Conservation (phyloP, 1,140 invertebrate genomes). For the Calosoma granatense region DNA sequence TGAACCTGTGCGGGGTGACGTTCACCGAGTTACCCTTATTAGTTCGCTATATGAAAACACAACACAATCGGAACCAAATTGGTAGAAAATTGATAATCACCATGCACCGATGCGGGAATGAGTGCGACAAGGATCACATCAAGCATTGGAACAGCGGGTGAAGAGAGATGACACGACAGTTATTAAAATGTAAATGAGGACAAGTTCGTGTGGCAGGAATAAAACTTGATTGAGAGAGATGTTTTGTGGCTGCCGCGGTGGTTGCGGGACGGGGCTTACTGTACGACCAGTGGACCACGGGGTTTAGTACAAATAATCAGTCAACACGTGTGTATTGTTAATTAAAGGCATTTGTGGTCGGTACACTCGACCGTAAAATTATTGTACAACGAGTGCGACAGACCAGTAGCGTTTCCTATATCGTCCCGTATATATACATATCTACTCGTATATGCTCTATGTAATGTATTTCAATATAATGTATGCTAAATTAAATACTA, state of each 20-base stretch:
- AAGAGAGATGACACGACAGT: conserved; percentile 21
- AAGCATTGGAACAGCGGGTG: too few species aligned
- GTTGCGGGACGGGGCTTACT: background rate
- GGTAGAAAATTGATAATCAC: conserved; percentile 37
- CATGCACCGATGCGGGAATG: conserved; percentile 12
- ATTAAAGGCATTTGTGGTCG: conserved; percentile 3
- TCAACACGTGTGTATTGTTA: background rate
- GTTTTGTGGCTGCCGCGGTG: background rate
- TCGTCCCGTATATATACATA: too few species aligned
- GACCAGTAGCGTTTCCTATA: too few species aligned
- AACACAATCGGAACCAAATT: conserved; percentile 33
- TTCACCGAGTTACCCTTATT: conserved; percentile 13
- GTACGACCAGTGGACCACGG: background rate
- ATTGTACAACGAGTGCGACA: background rate
- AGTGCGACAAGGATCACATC: conserved; percentile 15
- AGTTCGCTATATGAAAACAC: conserved; percentile 24
- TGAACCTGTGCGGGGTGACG: too few species aligned
- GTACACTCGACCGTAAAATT: conserved; percentile 5
- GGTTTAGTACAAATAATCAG: conserved; percentile 9
- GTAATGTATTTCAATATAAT: too few species aligned
- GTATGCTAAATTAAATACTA: too few species aligned
- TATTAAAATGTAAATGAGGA: conserved; percentile 37
- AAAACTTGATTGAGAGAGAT: conserved; percentile 16
- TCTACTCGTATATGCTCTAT: too few species aligned
- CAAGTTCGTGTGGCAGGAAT: conserved; percentile 26